Conservation (phyloP, 2,888 invertebrate genomes). For the Leptinotarsa haldemani region DNA sequence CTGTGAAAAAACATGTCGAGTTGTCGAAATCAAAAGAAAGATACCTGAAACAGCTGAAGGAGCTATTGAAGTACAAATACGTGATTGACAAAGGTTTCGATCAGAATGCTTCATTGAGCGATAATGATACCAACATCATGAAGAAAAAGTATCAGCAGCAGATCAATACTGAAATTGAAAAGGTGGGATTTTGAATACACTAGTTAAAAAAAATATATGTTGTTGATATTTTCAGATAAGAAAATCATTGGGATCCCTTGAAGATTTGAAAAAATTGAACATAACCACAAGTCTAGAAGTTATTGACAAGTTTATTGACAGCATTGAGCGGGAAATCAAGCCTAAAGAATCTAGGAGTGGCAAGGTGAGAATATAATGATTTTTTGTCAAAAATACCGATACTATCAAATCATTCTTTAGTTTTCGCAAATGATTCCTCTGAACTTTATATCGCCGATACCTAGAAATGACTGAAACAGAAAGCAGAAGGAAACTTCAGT, state of each 20-base stretch:
- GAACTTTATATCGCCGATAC: no score
- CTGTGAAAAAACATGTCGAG: constrained; percentile 13
- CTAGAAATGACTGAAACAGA: no score
- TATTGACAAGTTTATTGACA: constrained; percentile 58
- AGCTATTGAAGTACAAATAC: constrained; percentile 56
- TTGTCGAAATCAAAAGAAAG: constrained; percentile 51
- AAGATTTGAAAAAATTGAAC: constrained; percentile 55
- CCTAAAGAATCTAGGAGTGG: constrained; percentile 2
- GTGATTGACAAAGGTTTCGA: constrained; percentile 49
- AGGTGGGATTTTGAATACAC: constrained; percentile 36
- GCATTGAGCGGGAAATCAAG: constrained; percentile 57
- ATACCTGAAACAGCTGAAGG: constrained; percentile 52
- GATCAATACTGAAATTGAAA: constrained; percentile 47
- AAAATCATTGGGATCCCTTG: constrained; percentile 38
- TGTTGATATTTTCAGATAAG: constrained; percentile 36
- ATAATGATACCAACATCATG: constrained; percentile 34
- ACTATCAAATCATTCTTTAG: no score
- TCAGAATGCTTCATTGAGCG: constrained; percentile 20
- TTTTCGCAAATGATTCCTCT: no score
- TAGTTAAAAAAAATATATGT: no score
- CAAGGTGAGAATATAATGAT: not conserved
- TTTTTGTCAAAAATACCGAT: no score
- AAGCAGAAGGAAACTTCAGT: no score
- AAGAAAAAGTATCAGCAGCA: constrained; percentile 40
- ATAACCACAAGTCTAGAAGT: constrained; percentile 57